A percentile compares a stretch with the other conserved stretches of the same genome.
phyloP scores from a whole-genome alignment of 2,113 vertebrate genomes.

The Bujurquina vittata region DNA sequence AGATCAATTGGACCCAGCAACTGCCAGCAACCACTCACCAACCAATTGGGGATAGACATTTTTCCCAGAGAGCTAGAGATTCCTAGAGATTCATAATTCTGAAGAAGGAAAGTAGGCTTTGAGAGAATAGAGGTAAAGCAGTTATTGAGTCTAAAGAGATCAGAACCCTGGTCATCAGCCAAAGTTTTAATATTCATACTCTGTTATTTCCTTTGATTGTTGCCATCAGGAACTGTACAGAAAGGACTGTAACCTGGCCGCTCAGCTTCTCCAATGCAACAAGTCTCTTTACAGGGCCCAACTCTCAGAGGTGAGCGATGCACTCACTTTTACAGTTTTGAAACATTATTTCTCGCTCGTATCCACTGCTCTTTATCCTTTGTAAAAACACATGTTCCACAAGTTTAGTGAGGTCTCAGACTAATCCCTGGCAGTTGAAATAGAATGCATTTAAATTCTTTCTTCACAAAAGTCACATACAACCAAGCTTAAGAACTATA shows the following conservation, averaged over 20 bases:
- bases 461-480: background rate
- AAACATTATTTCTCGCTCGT: background rate
- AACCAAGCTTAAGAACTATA: background rate
- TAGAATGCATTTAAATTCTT: background rate
- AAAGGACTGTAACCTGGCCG: conserved; percentile 96
- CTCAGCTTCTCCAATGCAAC: conserved; percentile 96
- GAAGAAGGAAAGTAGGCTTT: background rate
- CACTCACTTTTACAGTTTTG: background rate
- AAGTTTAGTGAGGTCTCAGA: background rate
- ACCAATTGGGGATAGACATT: background rate
- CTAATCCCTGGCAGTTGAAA: background rate
- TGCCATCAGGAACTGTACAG: conserved; percentile 89
- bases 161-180: background rate
- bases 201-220: background rate
- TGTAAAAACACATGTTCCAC: background rate
- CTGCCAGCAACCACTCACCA: background rate
- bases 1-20: background rate
- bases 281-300: conserved; percentile 90
- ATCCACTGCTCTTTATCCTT: background rate
- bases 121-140: background rate
- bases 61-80: background rate
- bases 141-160: background rate
- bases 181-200: background rate
- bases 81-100: too few relatives aligned
- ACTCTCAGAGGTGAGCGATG: conserved; percentile 90